Conservation (phyloP, 2,113 vertebrate species). For the Pycnonotus jocosus region DNA sequence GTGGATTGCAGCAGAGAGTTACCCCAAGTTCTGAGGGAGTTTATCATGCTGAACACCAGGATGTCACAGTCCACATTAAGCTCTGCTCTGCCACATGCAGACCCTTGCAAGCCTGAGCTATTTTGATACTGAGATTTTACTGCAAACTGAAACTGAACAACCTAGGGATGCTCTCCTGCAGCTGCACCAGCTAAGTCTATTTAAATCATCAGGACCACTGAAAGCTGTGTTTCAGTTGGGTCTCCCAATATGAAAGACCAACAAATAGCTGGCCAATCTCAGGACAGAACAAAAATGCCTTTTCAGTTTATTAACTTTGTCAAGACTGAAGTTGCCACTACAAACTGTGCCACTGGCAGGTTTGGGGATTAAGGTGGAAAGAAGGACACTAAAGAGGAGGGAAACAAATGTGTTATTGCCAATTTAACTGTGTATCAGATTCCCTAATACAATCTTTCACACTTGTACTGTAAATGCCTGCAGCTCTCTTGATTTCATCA, state of each 20-base stretch:
- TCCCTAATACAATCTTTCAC: background rate
- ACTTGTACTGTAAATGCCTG: background rate
- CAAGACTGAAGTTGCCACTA: background rate
- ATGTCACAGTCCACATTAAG: background rate
- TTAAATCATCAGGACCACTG: background rate
- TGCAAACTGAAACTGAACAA: background rate
- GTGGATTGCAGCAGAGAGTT: background rate
- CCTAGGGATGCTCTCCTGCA: background rate
- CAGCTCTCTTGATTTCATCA: background rate
- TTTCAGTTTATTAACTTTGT: background rate
- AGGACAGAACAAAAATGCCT: background rate
- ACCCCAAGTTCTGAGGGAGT: fast-evolving
- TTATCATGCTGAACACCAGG: background rate
- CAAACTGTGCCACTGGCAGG: background rate
- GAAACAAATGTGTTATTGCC: background rate
- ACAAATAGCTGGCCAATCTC: background rate
- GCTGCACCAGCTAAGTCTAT: background rate
- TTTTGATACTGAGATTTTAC: background rate
- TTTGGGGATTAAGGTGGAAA: background rate
- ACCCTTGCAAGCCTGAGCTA: background rate
- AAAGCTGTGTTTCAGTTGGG: background rate
- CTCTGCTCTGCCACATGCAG: background rate
- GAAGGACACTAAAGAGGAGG: background rate
- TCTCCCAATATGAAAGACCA: background rate
- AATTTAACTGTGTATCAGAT: background rate